Conservation (phyloP, 2,888 invertebrate species). For the Trachelus troglodyta region DNA sequence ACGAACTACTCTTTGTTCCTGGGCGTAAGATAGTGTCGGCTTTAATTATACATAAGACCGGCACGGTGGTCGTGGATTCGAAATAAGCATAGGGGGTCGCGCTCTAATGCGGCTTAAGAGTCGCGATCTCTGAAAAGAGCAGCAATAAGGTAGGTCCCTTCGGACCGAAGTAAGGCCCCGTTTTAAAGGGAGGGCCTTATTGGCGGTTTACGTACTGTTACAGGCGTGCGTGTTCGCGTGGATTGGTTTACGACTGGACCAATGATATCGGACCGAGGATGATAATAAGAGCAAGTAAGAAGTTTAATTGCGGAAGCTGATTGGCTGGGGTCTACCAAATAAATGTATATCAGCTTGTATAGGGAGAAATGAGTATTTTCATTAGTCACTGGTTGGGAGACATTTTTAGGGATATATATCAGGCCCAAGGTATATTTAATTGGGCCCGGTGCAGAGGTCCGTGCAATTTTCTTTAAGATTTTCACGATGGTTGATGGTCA, state of each 20-base stretch:
- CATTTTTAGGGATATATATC: background rate
- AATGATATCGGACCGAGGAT: background rate
- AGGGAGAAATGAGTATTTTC: background rate
- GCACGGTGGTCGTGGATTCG: background rate
- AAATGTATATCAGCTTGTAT: background rate
- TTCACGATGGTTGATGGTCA: background rate
- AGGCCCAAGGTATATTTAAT: background rate
- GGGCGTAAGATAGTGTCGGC: constrained; percentile 42
- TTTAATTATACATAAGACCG: constrained; percentile 36
- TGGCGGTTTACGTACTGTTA: background rate
- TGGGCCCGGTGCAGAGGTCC: background rate
- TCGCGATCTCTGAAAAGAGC: background rate
- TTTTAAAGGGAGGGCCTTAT: background rate
- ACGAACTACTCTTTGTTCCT: constrained; percentile 30
- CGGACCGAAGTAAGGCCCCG: background rate
- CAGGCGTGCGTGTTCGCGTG: background rate
- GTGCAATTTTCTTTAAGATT: background rate
- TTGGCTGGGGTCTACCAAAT: background rate
- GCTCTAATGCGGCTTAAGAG: background rate
- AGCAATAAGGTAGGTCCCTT: background rate
- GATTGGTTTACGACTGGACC: background rate
- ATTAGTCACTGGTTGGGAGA: background rate
- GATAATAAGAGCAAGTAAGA: background rate
- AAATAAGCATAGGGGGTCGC: background rate
- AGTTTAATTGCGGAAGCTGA: background rate